A percentile compares a stretch with the other conserved stretches of the same genome.
These are phyloP conservation scores for Archivesica marissinica DNA, from an alignment of 1,140 invertebrate species.

Conservation along the genomic window DNA sequence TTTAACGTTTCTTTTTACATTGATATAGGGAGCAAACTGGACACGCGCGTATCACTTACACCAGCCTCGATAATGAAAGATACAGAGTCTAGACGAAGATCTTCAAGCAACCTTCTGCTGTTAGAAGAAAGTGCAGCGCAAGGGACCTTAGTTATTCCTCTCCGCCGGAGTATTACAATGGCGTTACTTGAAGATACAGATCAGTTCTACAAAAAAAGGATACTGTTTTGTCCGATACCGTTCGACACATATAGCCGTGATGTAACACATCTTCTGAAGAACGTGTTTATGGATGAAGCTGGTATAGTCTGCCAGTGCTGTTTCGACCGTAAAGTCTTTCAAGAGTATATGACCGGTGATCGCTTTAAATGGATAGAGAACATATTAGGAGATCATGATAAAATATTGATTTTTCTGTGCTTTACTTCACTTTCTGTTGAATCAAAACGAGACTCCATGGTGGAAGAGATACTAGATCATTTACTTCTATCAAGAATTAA, in stretches of 20 bases:
- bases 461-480: not conserved
- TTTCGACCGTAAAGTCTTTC: slow-evolving; percentile 14
- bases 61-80: too few species aligned
- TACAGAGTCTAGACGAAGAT: not conserved
- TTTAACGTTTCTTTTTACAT: too few species aligned
- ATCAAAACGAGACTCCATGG: not conserved
- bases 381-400: not conserved
- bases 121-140: not conserved
- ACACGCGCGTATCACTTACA: too few species aligned
- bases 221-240: slow-evolving; percentile 1
- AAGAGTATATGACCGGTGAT: slow-evolving; percentile 16
- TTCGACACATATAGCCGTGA: slow-evolving; percentile 6
- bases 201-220: not conserved
- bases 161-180: slow-evolving; percentile 20
- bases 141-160: not conserved
- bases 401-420: slow-evolving; percentile 30
- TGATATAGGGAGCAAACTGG: too few species aligned
- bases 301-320: slow-evolving; percentile 13
- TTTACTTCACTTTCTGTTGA: not conserved
- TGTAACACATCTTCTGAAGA: not conserved
- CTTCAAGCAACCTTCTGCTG: not conserved
- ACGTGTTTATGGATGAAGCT: not conserved
- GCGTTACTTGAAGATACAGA: slow-evolving; percentile 25
- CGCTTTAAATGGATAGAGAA: slow-evolving; percentile 17
- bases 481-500: not conserved